Evolutionary conservation across 2,113 vertebrate species (phyloP).

Genomic region (Microcebus murinus): DNA sequence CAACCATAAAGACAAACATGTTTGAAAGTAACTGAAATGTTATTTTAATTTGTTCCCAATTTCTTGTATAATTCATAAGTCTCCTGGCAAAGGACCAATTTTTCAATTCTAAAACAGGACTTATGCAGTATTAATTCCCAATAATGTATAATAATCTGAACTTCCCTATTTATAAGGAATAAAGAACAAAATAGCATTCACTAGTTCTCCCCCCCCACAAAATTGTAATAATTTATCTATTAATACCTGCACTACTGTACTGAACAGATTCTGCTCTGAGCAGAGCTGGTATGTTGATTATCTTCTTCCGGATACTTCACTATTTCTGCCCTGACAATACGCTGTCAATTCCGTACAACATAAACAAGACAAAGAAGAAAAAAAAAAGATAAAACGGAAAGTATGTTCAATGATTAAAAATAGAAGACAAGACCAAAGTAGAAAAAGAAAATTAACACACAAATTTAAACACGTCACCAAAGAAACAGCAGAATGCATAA

Average conservation of each 20-base stretch:
- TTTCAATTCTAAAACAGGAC: constrained; percentile 56
- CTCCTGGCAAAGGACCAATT: constrained; percentile 35
- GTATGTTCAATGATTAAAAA: constrained; percentile 79
- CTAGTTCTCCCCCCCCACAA: neutral
- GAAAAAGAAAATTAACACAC: constrained; percentile 66
- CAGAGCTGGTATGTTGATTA: constrained; percentile 84
- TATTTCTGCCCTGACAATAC: constrained; percentile 96
- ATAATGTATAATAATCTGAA: constrained; percentile 22
- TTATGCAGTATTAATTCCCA: constrained; percentile 20
- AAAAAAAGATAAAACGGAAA: constrained; percentile 75
- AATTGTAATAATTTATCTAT: neutral
- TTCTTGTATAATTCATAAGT: constrained; percentile 27
- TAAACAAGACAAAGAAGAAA: constrained; percentile 76
- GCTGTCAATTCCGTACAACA: constrained; percentile 87
- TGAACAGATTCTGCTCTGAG: constrained; percentile 96
- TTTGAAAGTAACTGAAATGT: constrained; percentile 57
- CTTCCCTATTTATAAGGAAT: neutral
- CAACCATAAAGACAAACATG: constrained; percentile 40
- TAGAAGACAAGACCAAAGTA: constrained; percentile 61
- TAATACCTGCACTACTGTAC: constrained; percentile 93
- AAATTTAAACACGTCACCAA: constrained; percentile 59
- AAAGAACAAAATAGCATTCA: constrained; percentile 29
- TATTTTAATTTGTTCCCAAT: constrained; percentile 61
- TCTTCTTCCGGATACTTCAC: constrained; percentile 96
- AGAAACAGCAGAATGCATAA: constrained; percentile 46